Conservation (phyloP, 2,797 vertebrate species). For the Valencia hispanica region DNA sequence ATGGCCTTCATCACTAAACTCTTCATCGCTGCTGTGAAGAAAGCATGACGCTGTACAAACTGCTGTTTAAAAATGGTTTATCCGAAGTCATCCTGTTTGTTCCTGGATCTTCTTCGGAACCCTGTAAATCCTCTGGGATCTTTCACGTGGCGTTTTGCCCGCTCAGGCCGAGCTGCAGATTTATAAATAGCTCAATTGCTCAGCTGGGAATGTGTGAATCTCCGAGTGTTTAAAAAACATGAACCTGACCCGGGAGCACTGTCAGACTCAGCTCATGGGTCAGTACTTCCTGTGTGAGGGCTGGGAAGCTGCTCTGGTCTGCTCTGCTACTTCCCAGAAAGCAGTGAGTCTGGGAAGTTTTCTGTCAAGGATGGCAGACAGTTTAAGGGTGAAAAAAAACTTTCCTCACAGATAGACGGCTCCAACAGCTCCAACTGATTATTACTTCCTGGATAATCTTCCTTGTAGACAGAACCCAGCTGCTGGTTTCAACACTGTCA, state of each 20-base stretch:
- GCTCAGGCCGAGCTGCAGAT: neutral
- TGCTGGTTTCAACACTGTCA: neutral
- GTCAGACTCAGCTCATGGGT: conserved; percentile 24
- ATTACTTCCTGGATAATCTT: neutral
- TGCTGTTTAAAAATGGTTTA: neutral
- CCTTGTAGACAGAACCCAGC: neutral
- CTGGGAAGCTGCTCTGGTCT: conserved; percentile 25
- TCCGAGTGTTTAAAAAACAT: conserved; percentile 37
- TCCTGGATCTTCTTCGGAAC: neutral
- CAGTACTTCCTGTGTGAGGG: conserved; percentile 71
- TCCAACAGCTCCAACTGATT: neutral
- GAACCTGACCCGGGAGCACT: neutral
- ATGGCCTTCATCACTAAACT: neutral
- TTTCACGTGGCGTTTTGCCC: neutral
- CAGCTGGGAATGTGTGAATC: conserved; percentile 10
- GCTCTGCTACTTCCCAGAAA: conserved; percentile 21
- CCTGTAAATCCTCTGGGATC: neutral
- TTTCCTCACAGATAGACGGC: neutral
- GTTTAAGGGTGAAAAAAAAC: conserved; percentile 10
- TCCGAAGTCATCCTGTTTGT: neutral
- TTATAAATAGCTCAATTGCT: conserved; percentile 21
- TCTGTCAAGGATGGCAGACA: neutral
- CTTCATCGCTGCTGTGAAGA: neutral
- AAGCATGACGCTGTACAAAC: neutral
- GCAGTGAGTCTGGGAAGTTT: conserved; percentile 1